Base-by-base conservation (phyloP, 2,888 invertebrate species). In the Hydroisotoma schaefferi region DNA sequence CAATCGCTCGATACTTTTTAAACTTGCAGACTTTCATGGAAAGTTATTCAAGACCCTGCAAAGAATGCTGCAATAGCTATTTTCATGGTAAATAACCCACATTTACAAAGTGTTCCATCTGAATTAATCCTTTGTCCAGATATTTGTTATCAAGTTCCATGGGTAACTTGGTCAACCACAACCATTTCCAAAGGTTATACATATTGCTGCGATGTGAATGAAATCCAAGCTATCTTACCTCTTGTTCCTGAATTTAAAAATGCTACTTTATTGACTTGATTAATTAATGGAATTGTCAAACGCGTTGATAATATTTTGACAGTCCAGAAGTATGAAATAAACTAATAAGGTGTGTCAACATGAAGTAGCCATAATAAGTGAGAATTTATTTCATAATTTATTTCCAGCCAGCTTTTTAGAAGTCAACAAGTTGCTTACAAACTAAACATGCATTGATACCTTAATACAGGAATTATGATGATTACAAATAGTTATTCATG, bases 31-130 rank as follows among this genome's bases (percentile, higher is more conserved):
- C 37, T 68, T 20, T 51, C 65, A 33, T 85, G 82, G 80, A 84
- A 83, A 72, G 80, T 84, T 2, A 78, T 81, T 0, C 81, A 83
- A 71, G 82, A 85, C 58, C 77, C 80, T 0, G 71, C 70, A 0
- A 76, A 75, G 1, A 77, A 79, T 6, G 74, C 79, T 3, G 84
- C 83, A 0, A 79, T 83, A 1, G 85, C 81, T 1, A 81, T 85
- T 69, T 73, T 86, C 2, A 81, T 83, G 48, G 80, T 84, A 57
- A 86, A 86, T 76, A 84, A 86, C 73, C 85, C 85, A 0, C 79
- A 82, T 75, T 68, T 76, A 0, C 46, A 57, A 4, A 29, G 52
- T 33, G 46, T 64, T 6, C 53, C 73, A 1, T 58, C 68, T 10
- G 55, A 66, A 10, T 71, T 74, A 15, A 61, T 81, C 51, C 76